Conservation (phyloP, 2,113 vertebrate genomes). For the Todiramphus chloris region DNA sequence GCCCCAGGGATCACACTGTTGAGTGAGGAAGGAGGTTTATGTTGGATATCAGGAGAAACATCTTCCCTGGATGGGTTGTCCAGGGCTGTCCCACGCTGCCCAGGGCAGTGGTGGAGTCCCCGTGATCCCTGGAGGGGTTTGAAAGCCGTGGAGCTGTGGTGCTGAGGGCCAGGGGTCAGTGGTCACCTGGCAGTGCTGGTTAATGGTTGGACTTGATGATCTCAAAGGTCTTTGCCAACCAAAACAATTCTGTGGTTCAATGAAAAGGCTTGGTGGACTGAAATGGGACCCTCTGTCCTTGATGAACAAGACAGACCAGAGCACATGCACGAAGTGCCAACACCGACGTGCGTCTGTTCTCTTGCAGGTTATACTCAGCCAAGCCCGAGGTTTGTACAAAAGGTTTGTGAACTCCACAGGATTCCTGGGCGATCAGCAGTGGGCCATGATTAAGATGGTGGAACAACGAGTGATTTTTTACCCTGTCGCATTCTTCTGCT, state of each 20-base stretch:
- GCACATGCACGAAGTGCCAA: not conserved
- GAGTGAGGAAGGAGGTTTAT: not conserved
- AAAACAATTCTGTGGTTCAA: not conserved
- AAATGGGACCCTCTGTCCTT: not conserved
- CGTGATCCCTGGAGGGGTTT: not conserved
- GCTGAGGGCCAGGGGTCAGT: not conserved
- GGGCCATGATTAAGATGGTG: slow-evolving; percentile 79
- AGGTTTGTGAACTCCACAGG: slow-evolving; percentile 80
- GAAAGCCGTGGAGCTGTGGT: not conserved
- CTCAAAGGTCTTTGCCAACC: not conserved
- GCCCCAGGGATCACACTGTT: not conserved
- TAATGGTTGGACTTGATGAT: not conserved
- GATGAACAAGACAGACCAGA: not conserved
- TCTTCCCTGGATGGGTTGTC: too few species aligned
- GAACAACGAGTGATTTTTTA: slow-evolving; percentile 84
- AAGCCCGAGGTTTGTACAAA: slow-evolving; percentile 77
- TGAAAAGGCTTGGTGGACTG: not conserved
- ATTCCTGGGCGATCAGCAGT: slow-evolving; percentile 84
- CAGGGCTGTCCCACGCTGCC: not conserved
- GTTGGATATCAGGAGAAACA: not conserved
- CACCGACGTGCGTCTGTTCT: not conserved
- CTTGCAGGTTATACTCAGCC: slow-evolving; percentile 79
- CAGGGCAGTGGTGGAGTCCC: not conserved
- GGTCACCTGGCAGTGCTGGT: not conserved
- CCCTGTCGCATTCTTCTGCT: slow-evolving; percentile 82